A percentile compares a stretch with the other conserved stretches of the same genome.
These are phyloP conservation scores for Bubo scandiacus DNA, from an alignment of 2,113 vertebrate species.

Conservation along the genomic window DNA sequence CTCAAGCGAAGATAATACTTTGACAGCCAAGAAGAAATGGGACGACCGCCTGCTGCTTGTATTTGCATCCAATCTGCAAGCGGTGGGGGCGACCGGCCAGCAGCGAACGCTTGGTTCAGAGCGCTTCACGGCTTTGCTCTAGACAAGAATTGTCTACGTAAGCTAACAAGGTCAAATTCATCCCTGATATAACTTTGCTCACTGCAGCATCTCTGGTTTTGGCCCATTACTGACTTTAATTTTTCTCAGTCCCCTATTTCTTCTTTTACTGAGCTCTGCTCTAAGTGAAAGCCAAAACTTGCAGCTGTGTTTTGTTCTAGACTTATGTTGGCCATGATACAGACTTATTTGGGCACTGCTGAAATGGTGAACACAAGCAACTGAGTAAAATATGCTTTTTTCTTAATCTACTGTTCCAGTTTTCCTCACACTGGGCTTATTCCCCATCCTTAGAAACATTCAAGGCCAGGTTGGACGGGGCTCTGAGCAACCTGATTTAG, in stretches of 20 bases:
- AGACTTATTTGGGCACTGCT: not conserved
- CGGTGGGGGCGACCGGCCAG: not conserved
- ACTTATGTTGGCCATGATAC: not conserved
- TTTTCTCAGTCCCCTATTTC: not conserved
- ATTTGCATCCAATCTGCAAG: not conserved
- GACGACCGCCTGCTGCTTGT: not conserved
- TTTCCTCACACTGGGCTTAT: not conserved
- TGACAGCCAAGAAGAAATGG: not conserved
- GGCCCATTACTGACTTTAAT: not conserved
- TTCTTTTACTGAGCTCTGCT: not conserved
- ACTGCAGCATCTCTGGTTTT: not conserved
- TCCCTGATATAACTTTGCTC: not conserved
- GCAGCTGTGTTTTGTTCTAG: not conserved
- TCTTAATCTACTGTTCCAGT: not conserved
- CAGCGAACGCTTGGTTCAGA: not conserved
- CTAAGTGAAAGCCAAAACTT: not conserved
- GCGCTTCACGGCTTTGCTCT: not conserved
- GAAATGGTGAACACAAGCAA: not conserved
- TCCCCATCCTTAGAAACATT: not conserved
- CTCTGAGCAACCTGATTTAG: not conserved
- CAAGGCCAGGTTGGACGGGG: accelerated
- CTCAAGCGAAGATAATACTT: not conserved
- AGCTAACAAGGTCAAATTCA: not conserved
- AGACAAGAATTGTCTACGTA: not conserved
- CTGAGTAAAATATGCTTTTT: not conserved